Evolutionary conservation across 2,113 vertebrate species (phyloP).

Genomic region (Alexandromys fortis): DNA sequence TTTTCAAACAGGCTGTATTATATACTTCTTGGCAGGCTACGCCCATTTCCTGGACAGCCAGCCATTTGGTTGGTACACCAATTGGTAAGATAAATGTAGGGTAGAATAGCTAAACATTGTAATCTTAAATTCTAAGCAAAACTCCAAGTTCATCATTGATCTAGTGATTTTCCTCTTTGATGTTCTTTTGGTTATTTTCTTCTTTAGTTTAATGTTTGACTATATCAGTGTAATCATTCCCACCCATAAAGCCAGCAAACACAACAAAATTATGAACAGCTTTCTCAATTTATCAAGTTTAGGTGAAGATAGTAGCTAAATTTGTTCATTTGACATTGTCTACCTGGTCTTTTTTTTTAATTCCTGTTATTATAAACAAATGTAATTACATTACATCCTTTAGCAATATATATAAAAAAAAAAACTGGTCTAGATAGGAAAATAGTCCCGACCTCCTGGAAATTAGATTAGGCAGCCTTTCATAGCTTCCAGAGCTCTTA

Average conservation of each 20-base stretch:
- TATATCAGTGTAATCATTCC: neutral
- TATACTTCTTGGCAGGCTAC: neutral
- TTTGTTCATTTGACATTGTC: neutral
- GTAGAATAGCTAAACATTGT: neutral
- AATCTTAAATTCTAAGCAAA: neutral
- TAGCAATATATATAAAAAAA: neutral
- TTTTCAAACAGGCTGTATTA: neutral
- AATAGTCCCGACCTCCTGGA: neutral
- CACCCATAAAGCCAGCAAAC: neutral
- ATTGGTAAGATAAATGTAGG: neutral
- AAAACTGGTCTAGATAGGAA: neutral
- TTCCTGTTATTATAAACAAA: neutral
- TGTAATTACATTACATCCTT: neutral
- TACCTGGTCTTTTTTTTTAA: neutral
- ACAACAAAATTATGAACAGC: neutral
- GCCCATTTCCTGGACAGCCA: neutral
- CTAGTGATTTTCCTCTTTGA: neutral
- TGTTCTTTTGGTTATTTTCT: neutral
- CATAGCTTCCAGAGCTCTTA: neutral
- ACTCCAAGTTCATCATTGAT: neutral
- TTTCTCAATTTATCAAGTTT: neutral
- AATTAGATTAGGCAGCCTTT: neutral
- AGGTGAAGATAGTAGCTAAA: neutral
- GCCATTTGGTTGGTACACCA: neutral
- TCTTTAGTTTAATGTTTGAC: neutral